Evolutionary conservation across 2,888 invertebrate species (phyloP).

Genomic region (Diarsia rubi): DNA sequence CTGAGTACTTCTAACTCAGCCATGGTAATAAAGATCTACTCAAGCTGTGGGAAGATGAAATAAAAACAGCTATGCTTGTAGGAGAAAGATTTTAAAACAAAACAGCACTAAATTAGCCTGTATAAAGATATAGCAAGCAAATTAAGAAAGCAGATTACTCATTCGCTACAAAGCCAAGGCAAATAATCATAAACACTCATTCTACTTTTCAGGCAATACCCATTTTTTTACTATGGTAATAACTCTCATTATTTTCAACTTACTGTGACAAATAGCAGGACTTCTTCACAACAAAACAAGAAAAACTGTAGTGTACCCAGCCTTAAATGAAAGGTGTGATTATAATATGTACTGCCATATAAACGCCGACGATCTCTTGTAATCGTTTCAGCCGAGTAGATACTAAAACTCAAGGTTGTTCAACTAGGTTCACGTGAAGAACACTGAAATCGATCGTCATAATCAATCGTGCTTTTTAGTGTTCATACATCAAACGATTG

Average conservation of each 20-base stretch:
- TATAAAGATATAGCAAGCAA: conserved; percentile 1
- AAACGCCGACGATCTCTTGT: conserved; percentile 46
- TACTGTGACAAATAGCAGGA: conserved; percentile 41
- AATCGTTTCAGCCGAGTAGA: conserved; percentile 29
- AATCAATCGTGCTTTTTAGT: conserved; percentile 49
- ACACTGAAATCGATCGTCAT: conserved; percentile 56
- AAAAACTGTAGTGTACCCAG: not conserved
- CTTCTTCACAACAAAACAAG: conserved; percentile 19
- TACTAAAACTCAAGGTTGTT: conserved; percentile 20
- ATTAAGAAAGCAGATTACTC: not conserved
- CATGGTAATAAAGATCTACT: not conserved
- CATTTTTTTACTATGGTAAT: not conserved
- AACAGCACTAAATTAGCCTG: not conserved
- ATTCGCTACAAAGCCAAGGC: conserved; percentile 10
- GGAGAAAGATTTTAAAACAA: not conserved
- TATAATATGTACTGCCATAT: conserved; percentile 15
- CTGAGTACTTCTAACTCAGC: not conserved
- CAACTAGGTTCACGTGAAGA: conserved; percentile 44
- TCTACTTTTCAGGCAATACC: not conserved
- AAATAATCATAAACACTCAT: conserved; percentile 5
- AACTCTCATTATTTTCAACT: conserved; percentile 29
- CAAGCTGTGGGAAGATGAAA: not conserved
- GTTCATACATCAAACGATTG: conserved; percentile 27
- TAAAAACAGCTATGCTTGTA: not conserved
- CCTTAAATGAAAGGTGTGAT: conserved; percentile 16